Base-by-base conservation (phyloP, 1,140 invertebrate species). In the Drosophila lini region DNA sequence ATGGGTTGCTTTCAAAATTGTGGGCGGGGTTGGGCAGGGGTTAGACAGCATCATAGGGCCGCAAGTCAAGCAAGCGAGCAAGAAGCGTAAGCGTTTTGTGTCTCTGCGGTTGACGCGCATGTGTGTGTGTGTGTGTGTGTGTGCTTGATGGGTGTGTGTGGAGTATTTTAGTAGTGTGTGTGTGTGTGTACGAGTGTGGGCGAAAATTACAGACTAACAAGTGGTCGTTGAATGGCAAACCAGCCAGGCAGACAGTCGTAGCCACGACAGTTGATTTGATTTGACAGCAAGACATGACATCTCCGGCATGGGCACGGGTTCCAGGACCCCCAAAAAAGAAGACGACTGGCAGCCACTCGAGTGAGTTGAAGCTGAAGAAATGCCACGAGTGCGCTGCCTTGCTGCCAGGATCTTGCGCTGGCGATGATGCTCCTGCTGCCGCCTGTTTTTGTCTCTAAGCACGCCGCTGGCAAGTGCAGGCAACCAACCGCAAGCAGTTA, bases 151-250 rank as follows among this genome's bases (percentile, higher is more conserved):
- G 16, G 13, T 22, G 52, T 22, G 25, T 7, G 47, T 16, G 22
- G 22, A 15, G 44, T 48, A 10, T 57, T 6, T 28, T 5, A 10
- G 32, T 50, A 13, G 67, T 68, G 38, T 45, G 61, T 42, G 50
- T 42, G 50, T 60, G 47, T 55, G 64, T 61, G 73, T 63, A 50
- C 60, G 45, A 41, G 61, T 34, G 60, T 68, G 80, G 74, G 78
- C 60, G 74, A 77, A 88, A 89, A 89, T 89, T 89, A 89, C 80
- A 89, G 84, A 89, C 84, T 89, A 89, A 89, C 84, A 89, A 89
- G 84, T 89, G 84, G 84, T 89, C 84, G 80, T 84, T 89, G 84
- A 86, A 86, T 86, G 83, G 83, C 83, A 86, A 86, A 71, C 83
- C 83, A 89, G 68, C 83, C 73, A 86, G 76, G 80, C 83, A 88